Conservation (phyloP, 2,113 vertebrate genomes). For the Egretta garzetta region DNA sequence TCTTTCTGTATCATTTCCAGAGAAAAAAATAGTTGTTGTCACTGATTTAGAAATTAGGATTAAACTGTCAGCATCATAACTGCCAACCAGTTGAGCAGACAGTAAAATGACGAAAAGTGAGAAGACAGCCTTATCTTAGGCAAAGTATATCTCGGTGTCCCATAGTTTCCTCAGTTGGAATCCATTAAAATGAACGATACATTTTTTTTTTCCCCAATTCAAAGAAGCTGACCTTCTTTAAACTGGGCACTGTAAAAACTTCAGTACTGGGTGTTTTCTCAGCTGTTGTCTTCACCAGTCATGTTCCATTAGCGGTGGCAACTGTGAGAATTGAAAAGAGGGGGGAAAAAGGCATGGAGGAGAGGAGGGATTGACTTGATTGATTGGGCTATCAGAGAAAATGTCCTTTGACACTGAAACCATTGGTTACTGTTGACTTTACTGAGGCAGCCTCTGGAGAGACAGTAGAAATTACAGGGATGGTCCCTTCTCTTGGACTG, state of each 20-base stretch:
- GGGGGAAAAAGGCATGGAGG: background rate
- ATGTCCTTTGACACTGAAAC: background rate
- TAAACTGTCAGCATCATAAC: conserved; percentile 41
- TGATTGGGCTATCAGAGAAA: background rate
- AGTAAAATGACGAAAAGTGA: conserved; percentile 51
- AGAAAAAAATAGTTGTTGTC: conserved; percentile 53
- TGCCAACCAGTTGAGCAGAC: conserved; percentile 44
- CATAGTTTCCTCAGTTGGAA: background rate
- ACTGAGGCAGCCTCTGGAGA: background rate
- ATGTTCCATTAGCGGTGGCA: background rate
- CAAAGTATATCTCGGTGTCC: background rate
- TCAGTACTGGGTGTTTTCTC: background rate
- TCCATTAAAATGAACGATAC: background rate
- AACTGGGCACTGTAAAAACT: background rate
- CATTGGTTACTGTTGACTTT: background rate
- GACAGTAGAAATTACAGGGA: background rate
- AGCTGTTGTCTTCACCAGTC: background rate
- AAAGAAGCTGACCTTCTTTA: background rate
- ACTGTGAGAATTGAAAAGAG: background rate
- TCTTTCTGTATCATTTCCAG: conserved; percentile 51
- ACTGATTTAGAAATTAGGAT: conserved; percentile 65
- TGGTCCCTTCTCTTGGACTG: background rate
- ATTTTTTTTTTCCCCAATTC: background rate
- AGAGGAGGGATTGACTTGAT: background rate
- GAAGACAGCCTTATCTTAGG: conserved; percentile 24